phyloP scores from a whole-genome alignment of 2,113 vertebrate species.

The Erpornis zantholeuca region DNA sequence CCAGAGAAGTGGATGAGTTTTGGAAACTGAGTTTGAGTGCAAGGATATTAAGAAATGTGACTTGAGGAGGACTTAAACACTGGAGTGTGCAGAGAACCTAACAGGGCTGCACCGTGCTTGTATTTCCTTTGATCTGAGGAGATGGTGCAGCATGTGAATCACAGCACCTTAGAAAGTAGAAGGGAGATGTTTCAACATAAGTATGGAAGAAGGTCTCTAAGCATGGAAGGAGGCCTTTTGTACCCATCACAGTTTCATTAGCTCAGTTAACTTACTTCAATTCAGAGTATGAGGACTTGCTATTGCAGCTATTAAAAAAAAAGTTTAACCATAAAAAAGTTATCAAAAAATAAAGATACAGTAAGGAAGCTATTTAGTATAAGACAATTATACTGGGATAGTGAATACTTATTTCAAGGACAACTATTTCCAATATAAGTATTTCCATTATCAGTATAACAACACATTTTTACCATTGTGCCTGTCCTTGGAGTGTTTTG shows the following conservation, averaged over 20 bases:
- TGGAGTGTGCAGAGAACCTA: background rate
- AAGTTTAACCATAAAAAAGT: background rate
- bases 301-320: background rate
- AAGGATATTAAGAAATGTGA: background rate
- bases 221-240: background rate
- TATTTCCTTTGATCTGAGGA: background rate
- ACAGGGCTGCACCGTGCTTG: background rate
- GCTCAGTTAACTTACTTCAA: background rate
- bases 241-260: background rate
- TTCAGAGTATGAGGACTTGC: background rate
- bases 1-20: background rate
- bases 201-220: background rate
- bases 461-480: background rate
- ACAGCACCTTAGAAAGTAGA: background rate
- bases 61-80: background rate
- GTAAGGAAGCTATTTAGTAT: background rate
- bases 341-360: background rate
- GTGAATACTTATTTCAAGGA: background rate
- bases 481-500: background rate
- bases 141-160: background rate
- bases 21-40: background rate
- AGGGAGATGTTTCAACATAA: background rate
- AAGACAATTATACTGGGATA: background rate
- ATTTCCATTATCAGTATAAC: background rate
- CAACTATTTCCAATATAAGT: background rate